Conservation (phyloP, 1,140 invertebrate species). For the Chymomyza costata region DNA sequence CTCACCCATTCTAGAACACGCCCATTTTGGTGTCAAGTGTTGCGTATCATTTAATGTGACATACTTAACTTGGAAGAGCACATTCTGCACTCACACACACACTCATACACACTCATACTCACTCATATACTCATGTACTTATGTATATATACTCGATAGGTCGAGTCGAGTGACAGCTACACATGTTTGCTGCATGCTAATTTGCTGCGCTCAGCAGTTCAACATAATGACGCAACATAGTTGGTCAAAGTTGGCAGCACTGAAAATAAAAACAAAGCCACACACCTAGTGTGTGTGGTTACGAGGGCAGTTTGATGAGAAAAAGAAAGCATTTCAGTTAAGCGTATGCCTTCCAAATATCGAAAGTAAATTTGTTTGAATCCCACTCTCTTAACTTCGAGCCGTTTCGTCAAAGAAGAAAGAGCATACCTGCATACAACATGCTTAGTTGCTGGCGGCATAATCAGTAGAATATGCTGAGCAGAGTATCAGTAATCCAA, state of each 20-base stretch:
- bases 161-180: slow-evolving; percentile 41
- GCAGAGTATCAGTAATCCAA: no score
- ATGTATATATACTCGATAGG: no score
- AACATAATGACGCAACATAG: slow-evolving; percentile 35
- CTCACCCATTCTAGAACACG: no score
- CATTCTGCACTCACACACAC: slow-evolving; percentile 25
- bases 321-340: no score
- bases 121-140: neutral
- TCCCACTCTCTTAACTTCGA: no score
- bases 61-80: slow-evolving; percentile 35
- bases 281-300: neutral
- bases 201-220: slow-evolving; percentile 50
- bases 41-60: slow-evolving; percentile 71
- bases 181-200: slow-evolving; percentile 63
- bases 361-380: no score
- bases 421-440: no score
- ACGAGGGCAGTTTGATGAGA: no score
- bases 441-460: no score
- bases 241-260: neutral
- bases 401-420: no score
- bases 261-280: neutral
- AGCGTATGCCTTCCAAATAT: no score
- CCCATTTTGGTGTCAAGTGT: slow-evolving; percentile 68
- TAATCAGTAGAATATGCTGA: no score
- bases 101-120: neutral